These are phyloP conservation scores for Agriopis leucophaearia DNA, from an alignment of 2,888 invertebrate genomes.

Conservation along the genomic window DNA sequence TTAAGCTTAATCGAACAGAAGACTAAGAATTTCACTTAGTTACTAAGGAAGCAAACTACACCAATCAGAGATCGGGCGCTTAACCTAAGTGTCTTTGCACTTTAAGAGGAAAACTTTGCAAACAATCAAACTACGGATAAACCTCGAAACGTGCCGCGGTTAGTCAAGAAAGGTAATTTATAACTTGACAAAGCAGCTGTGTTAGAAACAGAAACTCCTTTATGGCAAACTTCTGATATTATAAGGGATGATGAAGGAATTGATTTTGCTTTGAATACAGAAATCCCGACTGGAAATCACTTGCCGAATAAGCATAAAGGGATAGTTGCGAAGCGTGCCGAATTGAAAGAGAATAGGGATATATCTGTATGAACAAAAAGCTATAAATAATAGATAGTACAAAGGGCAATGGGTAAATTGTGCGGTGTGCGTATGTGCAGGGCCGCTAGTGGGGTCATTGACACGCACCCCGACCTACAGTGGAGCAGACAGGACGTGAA, in stretches of 20 bases:
- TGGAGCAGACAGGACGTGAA: slow-evolving; percentile 83
- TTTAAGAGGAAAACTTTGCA: slow-evolving; percentile 41
- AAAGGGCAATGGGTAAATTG: slow-evolving; percentile 81
- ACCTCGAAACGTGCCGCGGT: slow-evolving; percentile 32
- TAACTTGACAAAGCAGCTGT: slow-evolving; percentile 22
- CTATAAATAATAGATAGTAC: slow-evolving; percentile 77
- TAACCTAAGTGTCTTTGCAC: slow-evolving; percentile 38
- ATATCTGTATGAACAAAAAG: slow-evolving; percentile 67
- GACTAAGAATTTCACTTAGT: slow-evolving; percentile 1
- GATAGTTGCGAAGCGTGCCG: slow-evolving; percentile 63
- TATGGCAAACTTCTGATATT: not conserved
- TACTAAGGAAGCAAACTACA: slow-evolving; percentile 21
- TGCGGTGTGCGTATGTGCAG: slow-evolving; percentile 75
- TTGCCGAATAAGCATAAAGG: slow-evolving; percentile 62
- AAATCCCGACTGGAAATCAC: slow-evolving; percentile 45
- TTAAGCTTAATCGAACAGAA: too few species aligned
- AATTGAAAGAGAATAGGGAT: slow-evolving; percentile 65
- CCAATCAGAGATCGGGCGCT: slow-evolving; percentile 29
- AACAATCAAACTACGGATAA: slow-evolving; percentile 32
- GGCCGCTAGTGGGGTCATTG: slow-evolving; percentile 83
- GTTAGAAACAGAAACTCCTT: slow-evolving; percentile 14
- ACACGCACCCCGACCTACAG: slow-evolving; percentile 82
- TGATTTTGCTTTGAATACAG: slow-evolving; percentile 17
- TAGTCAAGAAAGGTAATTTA: slow-evolving; percentile 27
- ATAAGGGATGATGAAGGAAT: slow-evolving; percentile 6